Percentiles rank a stretch among this genome's conserved stretches.
phyloP scores from a whole-genome alignment of 1,140 invertebrate genomes.

The Atta cephalotes region DNA sequence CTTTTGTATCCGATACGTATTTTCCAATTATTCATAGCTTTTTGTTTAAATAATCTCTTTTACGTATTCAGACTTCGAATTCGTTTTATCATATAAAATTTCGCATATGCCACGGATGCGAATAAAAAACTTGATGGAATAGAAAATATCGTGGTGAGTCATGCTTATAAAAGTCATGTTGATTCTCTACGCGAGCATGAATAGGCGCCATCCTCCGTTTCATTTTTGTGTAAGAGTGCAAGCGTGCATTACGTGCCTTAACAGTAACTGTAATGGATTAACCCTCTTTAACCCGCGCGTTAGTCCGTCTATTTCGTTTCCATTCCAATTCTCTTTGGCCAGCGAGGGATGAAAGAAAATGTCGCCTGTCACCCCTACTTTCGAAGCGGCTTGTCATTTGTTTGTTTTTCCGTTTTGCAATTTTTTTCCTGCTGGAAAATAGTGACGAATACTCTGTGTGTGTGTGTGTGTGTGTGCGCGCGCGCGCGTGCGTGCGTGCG shows the following conservation, averaged over 20 bases:
- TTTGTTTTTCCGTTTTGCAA: slow-evolving; percentile 28
- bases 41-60: slow-evolving; percentile 5
- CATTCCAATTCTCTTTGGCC: slow-evolving; percentile 54
- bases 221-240: neutral
- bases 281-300: slow-evolving; percentile 46
- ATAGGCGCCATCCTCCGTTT: neutral
- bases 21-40: neutral
- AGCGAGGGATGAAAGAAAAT: slow-evolving; percentile 47
- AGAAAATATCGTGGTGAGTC: neutral
- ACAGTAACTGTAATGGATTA: slow-evolving; percentile 68
- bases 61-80: neutral
- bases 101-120: neutral
- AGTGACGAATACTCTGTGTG: neutral
- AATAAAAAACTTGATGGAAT: neutral
- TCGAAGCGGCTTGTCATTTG: slow-evolving; percentile 46
- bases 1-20: neutral
- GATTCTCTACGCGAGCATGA: slow-evolving; percentile 20
- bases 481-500: too few relatives aligned
- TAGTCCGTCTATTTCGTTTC: slow-evolving; percentile 23
- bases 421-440: slow-evolving; percentile 17
- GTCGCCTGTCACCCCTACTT: slow-evolving; percentile 47
- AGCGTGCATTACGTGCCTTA: slow-evolving; percentile 60
- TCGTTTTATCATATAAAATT: neutral
- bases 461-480: too few relatives aligned
- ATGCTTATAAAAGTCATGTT: slow-evolving; percentile 18